Base-by-base conservation (phyloP, 2,113 vertebrate species). In the Fukomys damarensis region DNA sequence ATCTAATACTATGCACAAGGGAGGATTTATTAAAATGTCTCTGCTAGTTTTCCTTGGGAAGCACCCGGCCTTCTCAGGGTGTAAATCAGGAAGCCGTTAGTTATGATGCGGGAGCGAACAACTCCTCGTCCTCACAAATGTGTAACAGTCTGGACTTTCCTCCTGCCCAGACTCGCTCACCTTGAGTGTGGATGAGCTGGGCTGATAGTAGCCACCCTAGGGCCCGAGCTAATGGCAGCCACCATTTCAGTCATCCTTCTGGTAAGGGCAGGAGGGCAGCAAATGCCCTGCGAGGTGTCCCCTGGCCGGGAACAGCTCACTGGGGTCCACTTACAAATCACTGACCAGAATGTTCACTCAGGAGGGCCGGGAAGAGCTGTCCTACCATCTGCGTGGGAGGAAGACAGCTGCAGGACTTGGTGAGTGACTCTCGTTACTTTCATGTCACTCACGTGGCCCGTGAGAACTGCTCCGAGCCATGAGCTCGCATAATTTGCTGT, bases 401-500 rank as follows among this genome's bases (percentile, higher is more conserved):
- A 95, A 80, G 91, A 90, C 91, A 95, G 85, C 54, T 96, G 93
- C 54, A 56, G n/a, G 63, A 30, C 46, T 76, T 79, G 90, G 61
- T 76, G 77, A 92, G 24, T 93, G 72, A 86, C 56, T n/a, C 80
- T 79, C 61, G 76, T 87, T 80, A 54, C 61, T 90, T 59, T 65
- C 76, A 41, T 92, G 30, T 72, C 61, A 66, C 43, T 54, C 43
- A 24, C 35, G 28, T 19, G 54, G 41, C 59, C n/a, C 54, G 17
- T 80, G 76, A 87, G 61, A 72, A 80, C 80, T 61, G 66, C 96
- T 94, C 95, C 65, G 20, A 84, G 26, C 41, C 59, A 83, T 72
- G 61, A 89, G 66, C 30, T 86, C 61, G 82, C 38, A 86, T 95
- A 70, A 56, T 94, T 83, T 96, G 49, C 80, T 89, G 54, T 65